phyloP scores from a whole-genome alignment of 2,113 vertebrate genomes.

The Mormyrus iriodes region DNA sequence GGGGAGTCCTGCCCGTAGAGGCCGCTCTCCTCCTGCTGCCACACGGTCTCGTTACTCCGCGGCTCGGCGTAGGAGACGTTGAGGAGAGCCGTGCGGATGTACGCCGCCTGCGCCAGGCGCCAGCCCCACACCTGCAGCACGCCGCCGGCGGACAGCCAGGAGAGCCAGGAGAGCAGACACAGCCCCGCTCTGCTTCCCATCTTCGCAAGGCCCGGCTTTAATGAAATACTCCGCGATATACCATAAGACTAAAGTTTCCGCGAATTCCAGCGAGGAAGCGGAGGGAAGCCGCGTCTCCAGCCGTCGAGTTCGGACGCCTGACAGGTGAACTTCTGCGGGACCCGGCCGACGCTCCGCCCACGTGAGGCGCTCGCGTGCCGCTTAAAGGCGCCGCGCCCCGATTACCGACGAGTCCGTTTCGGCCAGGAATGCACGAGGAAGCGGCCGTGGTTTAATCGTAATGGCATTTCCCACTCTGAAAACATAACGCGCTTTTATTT shows the following conservation, averaged over 20 bases:
- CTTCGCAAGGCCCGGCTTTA: too few relatives aligned
- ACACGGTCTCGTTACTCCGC: constrained; percentile 53
- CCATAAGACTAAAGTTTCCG: background rate
- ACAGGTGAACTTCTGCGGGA: constrained; percentile 27
- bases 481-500: background rate
- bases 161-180: constrained; percentile 19
- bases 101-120: constrained; percentile 37
- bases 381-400: background rate
- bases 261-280: background rate
- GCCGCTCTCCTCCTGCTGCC: constrained; percentile 65
- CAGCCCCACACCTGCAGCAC: constrained; percentile 40
- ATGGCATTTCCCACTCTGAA: background rate
- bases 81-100: constrained; percentile 66
- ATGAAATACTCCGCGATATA: background rate
- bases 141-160: constrained; percentile 31
- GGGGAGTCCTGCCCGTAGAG: constrained; percentile 74
- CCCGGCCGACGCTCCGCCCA: background rate
- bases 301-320: background rate
- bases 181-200: constrained; percentile 14
- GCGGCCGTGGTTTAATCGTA: background rate
- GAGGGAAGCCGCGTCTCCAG: background rate
- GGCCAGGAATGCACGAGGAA: background rate
- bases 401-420: background rate
- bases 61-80: constrained; percentile 63
- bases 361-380: background rate